Evolutionary conservation across 2,888 invertebrate species (phyloP), one percentile per base, ranked within the genome.

Genomic region (Tenthredo distinguenda): DNA sequence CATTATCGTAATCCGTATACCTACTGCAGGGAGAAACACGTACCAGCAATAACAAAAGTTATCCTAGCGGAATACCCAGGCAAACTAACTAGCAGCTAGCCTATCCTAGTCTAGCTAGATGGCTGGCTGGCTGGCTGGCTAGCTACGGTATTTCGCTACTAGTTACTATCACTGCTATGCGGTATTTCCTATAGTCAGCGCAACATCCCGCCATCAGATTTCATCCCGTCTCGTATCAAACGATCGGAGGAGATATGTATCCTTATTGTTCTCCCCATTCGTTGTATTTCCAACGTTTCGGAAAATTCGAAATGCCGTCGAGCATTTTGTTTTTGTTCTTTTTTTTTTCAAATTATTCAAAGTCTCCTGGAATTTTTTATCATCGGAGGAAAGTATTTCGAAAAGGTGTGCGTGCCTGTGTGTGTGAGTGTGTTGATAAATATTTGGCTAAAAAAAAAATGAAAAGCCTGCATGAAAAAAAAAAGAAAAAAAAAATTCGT

Each of bases 11-110:
- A 74, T 74, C 74, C 74, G 68, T 34, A 26, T 26, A 68, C 68
- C 55, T 55, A 26, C 68, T 68, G 68, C 31, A 68, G 68, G 68
- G 68, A 68, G 34, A 74, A 43, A 74, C 74, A 74, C 74, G 74
- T 74, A 74, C 40, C 40, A 40, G 40, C 74, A 40, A 74, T 74
- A 74, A 74, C 74, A 43, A 74, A 74, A 74, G 74, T 74, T 74
- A 74, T 74, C 74, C 74, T 74, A 43, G 40, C 43, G 43, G 74
- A 74, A 74, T 43, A 21, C 6, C 74, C 74, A 26, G 12, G 21
- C 26, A 34, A 68, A 31, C 74, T 43, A 47, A 47, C 47, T 47
- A 47, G 47, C 47, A 47, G 47, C 47, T 47, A 47, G 47, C 47
- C 3, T 43, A 15, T 2, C 6, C 21, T 62, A 26, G 9, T 0